Evolutionary conservation across 2,113 vertebrate genomes (phyloP), one percentile per base, ranked within the genome.

Genomic region (Nesogale talazaci): DNA sequence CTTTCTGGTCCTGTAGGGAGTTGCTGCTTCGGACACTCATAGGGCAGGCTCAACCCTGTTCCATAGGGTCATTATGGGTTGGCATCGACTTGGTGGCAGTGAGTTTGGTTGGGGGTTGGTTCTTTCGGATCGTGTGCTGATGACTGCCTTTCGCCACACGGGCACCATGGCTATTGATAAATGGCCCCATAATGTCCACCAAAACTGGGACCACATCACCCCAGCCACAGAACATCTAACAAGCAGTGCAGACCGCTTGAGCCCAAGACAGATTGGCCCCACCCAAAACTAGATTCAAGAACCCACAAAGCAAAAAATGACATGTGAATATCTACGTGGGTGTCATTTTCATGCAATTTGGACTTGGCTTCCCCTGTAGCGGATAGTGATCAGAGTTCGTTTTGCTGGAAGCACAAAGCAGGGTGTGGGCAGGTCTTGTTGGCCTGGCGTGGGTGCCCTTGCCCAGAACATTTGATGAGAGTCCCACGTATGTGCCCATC

Each of bases 401-500:
- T 2, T 14, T 42, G 31, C 27, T 52, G 27, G 16, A 2, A 8
- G 9, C 19, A 0, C 19, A 3, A 25, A 63, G 46, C 11, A 36
- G 8, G 63, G 36, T 17, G 31, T 16, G 9, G 27, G 40, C 16
- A n/a, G 29, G 29, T 20, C 1, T 1, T 3, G 20, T 29, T 0
- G 2, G 42, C 29, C 1, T 9, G 0, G 0, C 15, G 27, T 3
- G 19, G 27, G 34, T 11, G 27, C 5, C 38, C 72, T 63, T 4
- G 0, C 67, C 83, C 3, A 0, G 29, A 40, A 22, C 10, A 2
- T 40, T 11, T 6, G 2, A 12, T 3, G 17, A 6, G 4, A 77
- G 8, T 14, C 6, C 57, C 0, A 17, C 1, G 8, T 1, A 23
- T 1, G 40, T 4, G 19, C 4, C 0, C 2, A 80, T 40, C 11